Conservation (phyloP, 2,888 invertebrate genomes). For the Tipula confusa region DNA sequence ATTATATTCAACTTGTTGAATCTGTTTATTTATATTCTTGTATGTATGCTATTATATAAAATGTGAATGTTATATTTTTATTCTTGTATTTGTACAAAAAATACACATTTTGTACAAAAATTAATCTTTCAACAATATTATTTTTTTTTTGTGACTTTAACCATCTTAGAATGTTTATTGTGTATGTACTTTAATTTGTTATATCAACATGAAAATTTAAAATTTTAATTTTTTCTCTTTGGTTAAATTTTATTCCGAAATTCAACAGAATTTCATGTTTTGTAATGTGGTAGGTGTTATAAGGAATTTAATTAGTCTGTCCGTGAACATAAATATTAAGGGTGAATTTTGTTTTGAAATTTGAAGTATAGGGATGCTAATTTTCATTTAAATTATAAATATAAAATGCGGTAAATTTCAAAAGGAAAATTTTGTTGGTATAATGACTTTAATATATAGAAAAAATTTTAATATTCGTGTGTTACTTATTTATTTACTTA, state of each 20-base stretch:
- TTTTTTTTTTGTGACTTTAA: background rate
- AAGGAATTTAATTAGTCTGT: background rate
- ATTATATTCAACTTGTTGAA: constrained; percentile 21
- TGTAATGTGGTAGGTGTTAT: background rate
- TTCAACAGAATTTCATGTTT: background rate
- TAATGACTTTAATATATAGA: no score
- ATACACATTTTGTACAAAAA: constrained; percentile 16
- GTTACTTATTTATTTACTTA: no score
- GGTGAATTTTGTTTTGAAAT: background rate
- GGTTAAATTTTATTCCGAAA: constrained; percentile 4
- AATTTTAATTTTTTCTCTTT: background rate
- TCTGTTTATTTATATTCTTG: background rate
- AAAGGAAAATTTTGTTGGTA: no score
- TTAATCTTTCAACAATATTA: constrained; percentile 20
- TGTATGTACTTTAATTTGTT: constrained; percentile 20
- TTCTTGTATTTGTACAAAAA: constrained; percentile 25
- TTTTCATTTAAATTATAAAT: background rate
- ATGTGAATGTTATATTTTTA: constrained; percentile 15
- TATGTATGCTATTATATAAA: background rate
- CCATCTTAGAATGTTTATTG: constrained; percentile 25
- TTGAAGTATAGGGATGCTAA: background rate
- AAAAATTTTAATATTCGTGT: no score
- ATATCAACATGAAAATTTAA: constrained; percentile 25
- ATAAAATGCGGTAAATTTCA: background rate
- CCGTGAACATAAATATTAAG: background rate